These are phyloP conservation scores for Teleogryllus oceanicus DNA, from an alignment of 2,888 invertebrate genomes.

Conservation along the genomic window DNA sequence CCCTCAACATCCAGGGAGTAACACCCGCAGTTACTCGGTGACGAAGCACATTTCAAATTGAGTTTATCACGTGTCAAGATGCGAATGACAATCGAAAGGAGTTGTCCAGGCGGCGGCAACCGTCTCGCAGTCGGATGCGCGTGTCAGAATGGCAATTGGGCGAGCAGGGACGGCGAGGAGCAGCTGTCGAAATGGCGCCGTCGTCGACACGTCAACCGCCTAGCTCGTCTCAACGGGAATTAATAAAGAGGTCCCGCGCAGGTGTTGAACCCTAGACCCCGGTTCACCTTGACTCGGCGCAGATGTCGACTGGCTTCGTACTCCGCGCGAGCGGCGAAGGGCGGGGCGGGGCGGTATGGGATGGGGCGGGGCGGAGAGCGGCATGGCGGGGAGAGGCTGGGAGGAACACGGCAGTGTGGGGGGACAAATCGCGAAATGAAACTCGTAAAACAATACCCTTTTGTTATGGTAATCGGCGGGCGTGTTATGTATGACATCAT, in stretches of 20 bases:
- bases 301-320: background rate
- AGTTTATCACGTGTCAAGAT: no score
- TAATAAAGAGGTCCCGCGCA: background rate
- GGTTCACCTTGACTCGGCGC: background rate
- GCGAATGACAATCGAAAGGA: no score
- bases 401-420: background rate
- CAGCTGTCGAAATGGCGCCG: background rate
- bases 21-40: no score
- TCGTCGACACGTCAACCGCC: background rate
- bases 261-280: background rate
- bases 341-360: background rate
- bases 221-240: background rate
- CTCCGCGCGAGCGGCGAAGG: background rate
- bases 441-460: conserved; percentile 18
- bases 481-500: conserved; percentile 9
- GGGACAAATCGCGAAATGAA: conserved; percentile 1
- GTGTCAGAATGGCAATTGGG: no score
- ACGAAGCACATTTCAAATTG: no score
- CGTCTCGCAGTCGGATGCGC: no score
- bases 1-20: no score
- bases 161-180: background rate
- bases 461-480: conserved; percentile 18
- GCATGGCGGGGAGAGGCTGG: background rate
- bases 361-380: background rate
- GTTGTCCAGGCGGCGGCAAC: no score